These are phyloP conservation scores for Watersipora subatra DNA, from an alignment of 1,140 invertebrate genomes.

Conservation along the genomic window DNA sequence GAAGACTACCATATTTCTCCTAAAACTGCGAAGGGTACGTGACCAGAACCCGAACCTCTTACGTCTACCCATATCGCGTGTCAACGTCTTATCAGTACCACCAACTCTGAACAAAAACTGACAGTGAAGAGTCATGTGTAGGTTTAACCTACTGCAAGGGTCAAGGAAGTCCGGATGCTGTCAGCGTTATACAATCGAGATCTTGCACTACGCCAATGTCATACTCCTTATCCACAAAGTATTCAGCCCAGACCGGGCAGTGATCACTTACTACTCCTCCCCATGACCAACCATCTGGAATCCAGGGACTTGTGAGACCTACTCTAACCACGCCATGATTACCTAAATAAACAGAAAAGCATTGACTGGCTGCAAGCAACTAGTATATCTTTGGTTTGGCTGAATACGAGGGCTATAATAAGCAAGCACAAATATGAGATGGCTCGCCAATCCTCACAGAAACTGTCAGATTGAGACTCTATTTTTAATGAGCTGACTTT, in stretches of 20 bases:
- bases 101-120: no score
- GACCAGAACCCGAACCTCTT: no score
- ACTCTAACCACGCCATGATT: slow-evolving; percentile 50
- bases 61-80: no score
- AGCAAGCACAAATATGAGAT: neutral
- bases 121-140: no score
- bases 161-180: no score
- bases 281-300: slow-evolving; percentile 65
- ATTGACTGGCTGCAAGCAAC: neutral
- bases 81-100: no score
- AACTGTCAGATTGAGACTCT: neutral
- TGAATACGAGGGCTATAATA: neutral
- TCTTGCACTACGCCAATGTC: slow-evolving; percentile 15
- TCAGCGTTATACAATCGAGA: neutral
- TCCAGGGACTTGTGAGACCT: slow-evolving; percentile 59
- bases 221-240: slow-evolving; percentile 31
- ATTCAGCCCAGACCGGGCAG: slow-evolving; percentile 55
- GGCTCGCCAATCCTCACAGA: neutral
- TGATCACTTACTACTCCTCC: slow-evolving; percentile 57
- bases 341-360: slow-evolving; percentile 33
- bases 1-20: no score
- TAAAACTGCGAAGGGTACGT: no score
- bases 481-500: neutral
- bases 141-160: no score
- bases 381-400: no score